phyloP scores from a whole-genome alignment of 1,140 invertebrate genomes.

The Stenopsyche tienmushanensis region DNA sequence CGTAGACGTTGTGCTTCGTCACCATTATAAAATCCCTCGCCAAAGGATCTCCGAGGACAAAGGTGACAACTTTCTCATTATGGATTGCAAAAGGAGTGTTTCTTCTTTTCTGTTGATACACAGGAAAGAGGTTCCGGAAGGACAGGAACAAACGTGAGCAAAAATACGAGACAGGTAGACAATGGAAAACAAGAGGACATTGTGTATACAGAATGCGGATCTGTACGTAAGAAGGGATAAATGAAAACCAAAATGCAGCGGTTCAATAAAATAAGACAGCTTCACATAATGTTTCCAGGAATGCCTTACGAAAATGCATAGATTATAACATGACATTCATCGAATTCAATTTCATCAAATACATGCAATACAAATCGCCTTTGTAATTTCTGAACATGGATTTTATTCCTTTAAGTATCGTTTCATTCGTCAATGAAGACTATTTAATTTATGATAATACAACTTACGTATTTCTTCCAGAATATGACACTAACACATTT shows the following conservation, averaged over 20 bases:
- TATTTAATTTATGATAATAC: too few relatives aligned
- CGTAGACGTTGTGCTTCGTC: background rate
- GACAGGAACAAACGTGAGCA: conserved; percentile 1
- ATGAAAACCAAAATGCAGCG: conserved; percentile 1
- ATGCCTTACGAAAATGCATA: too few relatives aligned
- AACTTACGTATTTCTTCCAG: too few relatives aligned
- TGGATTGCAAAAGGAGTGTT: conserved; percentile 18
- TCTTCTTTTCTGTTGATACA: conserved; percentile 9
- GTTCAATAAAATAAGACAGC: too few relatives aligned
- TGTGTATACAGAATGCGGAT: background rate
- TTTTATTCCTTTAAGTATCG: too few relatives aligned
- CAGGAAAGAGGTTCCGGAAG: background rate
- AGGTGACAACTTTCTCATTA: conserved; percentile 26
- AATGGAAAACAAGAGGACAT: background rate
- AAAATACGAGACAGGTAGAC: conserved; percentile 4
- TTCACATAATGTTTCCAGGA: too few relatives aligned
- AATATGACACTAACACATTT: too few relatives aligned
- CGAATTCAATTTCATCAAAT: too few relatives aligned
- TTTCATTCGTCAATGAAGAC: too few relatives aligned
- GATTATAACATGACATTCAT: too few relatives aligned
- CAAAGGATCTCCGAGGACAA: conserved; percentile 4
- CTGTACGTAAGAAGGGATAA: background rate
- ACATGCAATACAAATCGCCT: too few relatives aligned
- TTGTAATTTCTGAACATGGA: too few relatives aligned
- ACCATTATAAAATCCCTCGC: background rate